Evolutionary conservation across 2,888 invertebrate species (phyloP), one percentile per base, ranked within the genome.

Genomic region (Mylabris sibirica): DNA sequence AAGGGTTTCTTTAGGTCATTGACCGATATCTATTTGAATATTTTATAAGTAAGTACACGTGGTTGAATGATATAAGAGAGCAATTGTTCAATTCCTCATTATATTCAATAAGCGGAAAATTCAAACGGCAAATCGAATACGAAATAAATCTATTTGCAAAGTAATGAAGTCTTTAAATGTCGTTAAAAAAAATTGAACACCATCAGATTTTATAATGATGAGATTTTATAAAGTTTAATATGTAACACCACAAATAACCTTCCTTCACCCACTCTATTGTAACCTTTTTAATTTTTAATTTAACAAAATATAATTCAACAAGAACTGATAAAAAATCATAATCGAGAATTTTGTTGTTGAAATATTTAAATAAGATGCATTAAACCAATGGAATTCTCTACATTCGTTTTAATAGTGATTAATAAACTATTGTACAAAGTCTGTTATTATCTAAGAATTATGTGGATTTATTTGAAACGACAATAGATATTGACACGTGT

Each of bases 1-100:
- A 60, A 26, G 34, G 38, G 38, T 20, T 34, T 12, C 14, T 34
- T 34, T 12, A 60, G 60, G 60, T 60, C 60, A 26, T 35, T 60
- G 60, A 34, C 60, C 60, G 60, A 60, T 60, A 60, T 60, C 60
- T 60, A 26, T 38, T 60, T 60, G 12, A 38, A 49, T 49, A 49
- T 49, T 49, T 22, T 49, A 49, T 11, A 49, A 20, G 44, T n/a
- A 41, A 5, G 49, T 22, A 49, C 49, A 49, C 20, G 49, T 49
- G 49, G 22, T 49, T 49, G 20, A 49, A 49, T 49, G 2, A 49
- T 49, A 49, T 22, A 49, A 49, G 20, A 49, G 20, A 49, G 20
- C 49, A 49, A 20, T 49, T 49, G 49, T 20, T 49, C 49, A 11
- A 49, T 49, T 49, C 9, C 11, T 49, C 11, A 20, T 20, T 49